Base-by-base conservation (phyloP, 2,113 vertebrate genomes). In the Accipiter virgatus region DNA sequence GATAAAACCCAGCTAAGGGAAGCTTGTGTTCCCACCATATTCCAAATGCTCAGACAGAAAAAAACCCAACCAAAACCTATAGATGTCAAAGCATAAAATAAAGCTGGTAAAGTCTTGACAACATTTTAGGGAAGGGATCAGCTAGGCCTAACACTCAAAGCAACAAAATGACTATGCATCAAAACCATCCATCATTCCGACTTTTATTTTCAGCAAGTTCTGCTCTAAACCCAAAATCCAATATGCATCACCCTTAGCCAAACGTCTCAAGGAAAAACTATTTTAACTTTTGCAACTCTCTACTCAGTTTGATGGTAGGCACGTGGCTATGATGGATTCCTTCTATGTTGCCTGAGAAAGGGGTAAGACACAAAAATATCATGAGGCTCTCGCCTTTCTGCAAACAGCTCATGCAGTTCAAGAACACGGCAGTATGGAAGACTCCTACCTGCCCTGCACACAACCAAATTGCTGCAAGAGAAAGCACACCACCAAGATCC, bases 121-220 rank as follows among this genome's bases (percentile, higher is more conserved):
- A 56, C 11, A 43, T 61, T 94, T 70, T 32, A 86, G 21, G 73
- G 34, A 93, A 79, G 47, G 13, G 21, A 26, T 79, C 80, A 61
- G 40, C 32, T 80, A 70, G 48, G n/a, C 19, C 47, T 81, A 96
- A 94, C 36, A 92, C 62, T 77, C 67, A 94, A 93, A 91, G 26
- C 42, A 85, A 72, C 20, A 90, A 85, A 90, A 86, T 16, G 1
- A 78, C 53, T 42, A 42, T 7, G 32, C 5, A 42, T 85, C 50
- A 87, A 86, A 86, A 82, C 4, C 20, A 47, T 77, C 45, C 81
- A 91, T 85, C 61, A 92, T 53, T 86, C 47, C 58, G 65, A 90
- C 38, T 73, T 92, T 92, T 94, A 66, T 81, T 93, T 90, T 91
- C 81, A 50, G n/a, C 45, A 88, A 88, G 43, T 77, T 94, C 16